phyloP scores from a whole-genome alignment of 2,113 vertebrate genomes.

The Oreocharis arfaki region DNA sequence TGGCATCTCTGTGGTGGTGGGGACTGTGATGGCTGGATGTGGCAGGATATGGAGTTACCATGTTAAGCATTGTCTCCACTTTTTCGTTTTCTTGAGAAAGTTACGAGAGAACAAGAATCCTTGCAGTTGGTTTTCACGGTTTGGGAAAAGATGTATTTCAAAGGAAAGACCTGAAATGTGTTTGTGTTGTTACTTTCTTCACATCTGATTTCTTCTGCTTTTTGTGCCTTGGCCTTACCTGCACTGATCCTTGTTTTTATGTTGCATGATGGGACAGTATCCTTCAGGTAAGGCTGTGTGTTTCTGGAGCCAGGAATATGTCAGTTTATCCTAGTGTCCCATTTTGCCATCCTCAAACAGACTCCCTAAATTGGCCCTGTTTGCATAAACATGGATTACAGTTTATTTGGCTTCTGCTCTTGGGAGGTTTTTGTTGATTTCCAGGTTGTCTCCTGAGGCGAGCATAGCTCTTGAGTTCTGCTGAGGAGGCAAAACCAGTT shows the following conservation, averaged over 20 bases:
- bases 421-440: not conserved
- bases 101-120: not conserved
- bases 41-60: not conserved
- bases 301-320: not conserved
- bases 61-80: not conserved
- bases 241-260: not conserved
- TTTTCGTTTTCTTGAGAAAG: not conserved
- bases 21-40: not conserved
- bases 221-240: not conserved
- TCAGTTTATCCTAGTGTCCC: not conserved
- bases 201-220: not conserved
- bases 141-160: not conserved
- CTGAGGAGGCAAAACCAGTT: not conserved
- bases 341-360: fast-evolving
- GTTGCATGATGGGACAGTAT: not conserved
- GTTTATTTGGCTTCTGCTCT: not conserved
- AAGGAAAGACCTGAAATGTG: not conserved
- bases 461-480: not conserved
- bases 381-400: not conserved
- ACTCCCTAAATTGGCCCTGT: not conserved
- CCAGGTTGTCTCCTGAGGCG: not conserved
- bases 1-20: not conserved
- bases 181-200: not conserved
- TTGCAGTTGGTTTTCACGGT: not conserved
- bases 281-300: not conserved